phyloP scores from a whole-genome alignment of 2,888 invertebrate genomes.

The Amphimallon solstitiale region DNA sequence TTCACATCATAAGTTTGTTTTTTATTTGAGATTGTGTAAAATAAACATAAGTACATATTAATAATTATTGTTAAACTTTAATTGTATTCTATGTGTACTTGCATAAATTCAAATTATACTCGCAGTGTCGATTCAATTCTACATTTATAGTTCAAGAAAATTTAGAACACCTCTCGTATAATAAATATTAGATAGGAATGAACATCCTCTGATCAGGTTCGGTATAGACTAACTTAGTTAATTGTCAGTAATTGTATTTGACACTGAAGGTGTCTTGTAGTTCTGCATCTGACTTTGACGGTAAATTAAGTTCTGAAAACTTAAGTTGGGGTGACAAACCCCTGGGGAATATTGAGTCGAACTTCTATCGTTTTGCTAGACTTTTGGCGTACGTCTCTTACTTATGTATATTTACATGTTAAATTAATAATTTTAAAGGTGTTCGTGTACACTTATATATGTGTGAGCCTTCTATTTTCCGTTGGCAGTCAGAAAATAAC shows the following conservation, averaged over 20 bases:
- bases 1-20: no score
- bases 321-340: conserved; percentile 43
- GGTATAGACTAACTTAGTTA: conserved; percentile 56
- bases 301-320: conserved; percentile 58
- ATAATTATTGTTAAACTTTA: no score
- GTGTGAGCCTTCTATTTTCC: background rate
- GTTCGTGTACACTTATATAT: background rate
- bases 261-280: conserved; percentile 55
- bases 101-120: no score
- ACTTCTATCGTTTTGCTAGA: conserved; percentile 30
- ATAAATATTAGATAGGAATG: conserved; percentile 32
- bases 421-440: conserved; percentile 31
- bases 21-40: no score
- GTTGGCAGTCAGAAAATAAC: conserved; percentile 11
- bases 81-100: no score
- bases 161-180: background rate
- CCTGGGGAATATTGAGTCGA: conserved; percentile 33
- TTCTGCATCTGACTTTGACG: conserved; percentile 50
- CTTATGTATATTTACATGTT: conserved; percentile 19
- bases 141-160: no score
- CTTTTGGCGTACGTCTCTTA: conserved; percentile 5
- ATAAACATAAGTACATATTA: no score
- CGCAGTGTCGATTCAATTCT: no score
- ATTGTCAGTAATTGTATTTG: conserved; percentile 59
- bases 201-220: conserved; percentile 37